Base-by-base conservation (phyloP, 1,140 invertebrate genomes). In the Oreohelix idahoensis region DNA sequence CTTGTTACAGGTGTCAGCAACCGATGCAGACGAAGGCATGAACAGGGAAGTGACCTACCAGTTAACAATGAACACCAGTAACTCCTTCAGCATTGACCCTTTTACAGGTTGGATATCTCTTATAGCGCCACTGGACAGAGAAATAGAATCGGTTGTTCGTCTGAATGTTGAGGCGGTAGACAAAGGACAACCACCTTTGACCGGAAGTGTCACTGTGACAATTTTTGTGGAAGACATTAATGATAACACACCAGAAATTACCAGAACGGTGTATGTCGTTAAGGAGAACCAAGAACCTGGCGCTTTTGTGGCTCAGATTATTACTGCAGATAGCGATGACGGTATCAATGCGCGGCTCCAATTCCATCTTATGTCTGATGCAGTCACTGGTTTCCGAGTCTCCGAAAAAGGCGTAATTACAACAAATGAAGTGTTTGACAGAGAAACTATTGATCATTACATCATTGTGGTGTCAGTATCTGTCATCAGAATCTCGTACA, bases 151-250 rank as follows among this genome's bases (percentile, higher is more conserved):
- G 20, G 49, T 82, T 29, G 63, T 89, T 20, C 79, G 58, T 26
- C 86, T 89, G 66, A 79, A 77, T 0, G 94, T 99, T 39, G 96
- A 71, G 20, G 88, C 86, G 23, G 83, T 69, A 29, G 91, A 92
- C 74, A 76, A 83, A 29, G 90, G 90, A 17, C 42, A 15, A 10
- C 83, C 86, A 17, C 80, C 84, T 0, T 51, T 87, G 35, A 86
- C 84, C 0, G 85, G 39, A 95, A 95, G 8, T 93, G 94, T 45
- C 97, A 97, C 90, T 96, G 94, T 99, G 0, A 93, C 95, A 17
- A 96, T 98, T 0, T 93, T 93, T 53, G 97, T 98, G 29, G 70
- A 73, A 26, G 89, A 90, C 80, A 84, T 87, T 49, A 89, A 90
- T 73, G 89, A 90, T 83, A 87, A 89, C 80, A 66, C 74, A 36